These are phyloP conservation scores for Zosterops hypoxanthus DNA, from an alignment of 2,113 vertebrate genomes.

Conservation along the genomic window DNA sequence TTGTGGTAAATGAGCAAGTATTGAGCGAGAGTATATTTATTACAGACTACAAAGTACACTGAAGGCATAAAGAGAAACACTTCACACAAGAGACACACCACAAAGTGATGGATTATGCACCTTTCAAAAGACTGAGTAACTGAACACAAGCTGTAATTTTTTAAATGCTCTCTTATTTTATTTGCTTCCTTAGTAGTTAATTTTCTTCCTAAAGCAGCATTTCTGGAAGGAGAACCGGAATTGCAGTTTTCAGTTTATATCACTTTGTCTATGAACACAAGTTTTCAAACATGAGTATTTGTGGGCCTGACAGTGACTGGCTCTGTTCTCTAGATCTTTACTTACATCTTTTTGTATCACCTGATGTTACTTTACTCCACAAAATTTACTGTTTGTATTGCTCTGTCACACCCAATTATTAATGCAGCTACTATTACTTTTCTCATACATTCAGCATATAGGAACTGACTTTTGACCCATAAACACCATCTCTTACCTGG, in stretches of 20 bases:
- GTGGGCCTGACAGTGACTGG: not conserved
- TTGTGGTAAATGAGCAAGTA: not conserved
- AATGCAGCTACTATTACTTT: not conserved
- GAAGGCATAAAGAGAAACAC: not conserved
- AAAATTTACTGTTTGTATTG: not conserved
- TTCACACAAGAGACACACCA: not conserved
- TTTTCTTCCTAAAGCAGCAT: not conserved
- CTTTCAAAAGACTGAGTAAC: not conserved
- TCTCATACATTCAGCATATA: not conserved
- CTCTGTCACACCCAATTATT: not conserved
- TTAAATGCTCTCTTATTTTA: not conserved
- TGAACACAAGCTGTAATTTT: not conserved
- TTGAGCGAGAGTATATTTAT: not conserved
- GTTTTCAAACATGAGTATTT: not conserved
- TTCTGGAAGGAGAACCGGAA: not conserved
- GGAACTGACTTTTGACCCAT: not conserved
- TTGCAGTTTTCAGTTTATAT: not conserved
- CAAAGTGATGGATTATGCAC: accelerated
- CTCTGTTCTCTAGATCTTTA: not conserved
- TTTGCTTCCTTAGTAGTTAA: not conserved
- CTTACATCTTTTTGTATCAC: not conserved
- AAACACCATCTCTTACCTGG: constrained; percentile 77
- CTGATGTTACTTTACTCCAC: not conserved
- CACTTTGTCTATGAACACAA: not conserved
- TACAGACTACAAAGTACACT: not conserved